Conservation (phyloP, 2,113 vertebrate species). For the Eulemur macaco region DNA sequence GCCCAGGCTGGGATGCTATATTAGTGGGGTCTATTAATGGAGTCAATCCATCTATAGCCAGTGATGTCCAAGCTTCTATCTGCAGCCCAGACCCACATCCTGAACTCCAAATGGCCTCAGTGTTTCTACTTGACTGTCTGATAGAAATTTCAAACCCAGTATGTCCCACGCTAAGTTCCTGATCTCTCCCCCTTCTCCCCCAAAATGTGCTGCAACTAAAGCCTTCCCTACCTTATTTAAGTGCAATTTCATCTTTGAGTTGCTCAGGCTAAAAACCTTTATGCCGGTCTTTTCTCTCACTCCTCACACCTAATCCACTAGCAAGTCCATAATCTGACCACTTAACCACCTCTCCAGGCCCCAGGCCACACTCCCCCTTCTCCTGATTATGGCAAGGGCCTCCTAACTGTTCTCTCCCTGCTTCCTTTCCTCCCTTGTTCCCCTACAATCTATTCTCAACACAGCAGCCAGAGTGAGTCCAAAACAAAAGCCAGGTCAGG, state of each 20-base stretch:
- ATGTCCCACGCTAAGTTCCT: background rate
- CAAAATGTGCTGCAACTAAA: background rate
- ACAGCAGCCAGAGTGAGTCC: background rate
- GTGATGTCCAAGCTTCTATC: background rate
- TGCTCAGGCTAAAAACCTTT: background rate
- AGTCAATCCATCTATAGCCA: background rate
- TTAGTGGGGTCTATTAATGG: no score
- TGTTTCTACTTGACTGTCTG: background rate
- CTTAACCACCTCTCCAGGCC: background rate
- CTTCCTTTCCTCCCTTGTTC: background rate
- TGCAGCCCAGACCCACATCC: background rate
- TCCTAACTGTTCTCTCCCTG: background rate
- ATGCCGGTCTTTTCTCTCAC: background rate
- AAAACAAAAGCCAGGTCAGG: background rate
- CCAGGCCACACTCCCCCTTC: background rate
- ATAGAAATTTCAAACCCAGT: background rate
- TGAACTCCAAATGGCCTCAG: background rate
- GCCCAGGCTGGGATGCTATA: background rate
- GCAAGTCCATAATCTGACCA: background rate
- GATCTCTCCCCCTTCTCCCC: background rate
- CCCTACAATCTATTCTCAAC: background rate
- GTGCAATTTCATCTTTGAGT: background rate
- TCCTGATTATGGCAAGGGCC: background rate
- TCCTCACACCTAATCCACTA: background rate
- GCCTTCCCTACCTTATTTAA: background rate